Percentiles rank a stretch among this genome's conserved stretches.
Evolutionary conservation across 2,797 vertebrate species (phyloP).

Genomic region (Channallabes apus): DNA sequence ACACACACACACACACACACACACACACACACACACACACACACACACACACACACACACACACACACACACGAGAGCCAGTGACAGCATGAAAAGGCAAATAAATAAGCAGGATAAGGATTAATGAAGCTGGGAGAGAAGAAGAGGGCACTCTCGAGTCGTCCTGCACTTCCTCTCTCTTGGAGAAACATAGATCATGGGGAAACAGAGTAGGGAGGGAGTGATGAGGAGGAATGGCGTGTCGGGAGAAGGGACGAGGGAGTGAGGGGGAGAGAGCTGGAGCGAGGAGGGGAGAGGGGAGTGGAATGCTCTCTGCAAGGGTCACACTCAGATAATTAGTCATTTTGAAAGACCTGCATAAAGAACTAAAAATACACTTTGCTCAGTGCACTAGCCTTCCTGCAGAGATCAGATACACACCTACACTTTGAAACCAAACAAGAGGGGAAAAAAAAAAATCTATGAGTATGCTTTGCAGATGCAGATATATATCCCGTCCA

Average conservation of each 20-base stretch:
- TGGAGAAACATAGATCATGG: slow-evolving; percentile 48
- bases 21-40: slow-evolving; percentile 25
- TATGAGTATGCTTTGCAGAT: neutral
- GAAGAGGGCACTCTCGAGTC: slow-evolving; percentile 45
- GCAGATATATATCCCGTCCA: neutral
- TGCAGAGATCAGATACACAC: slow-evolving; percentile 36
- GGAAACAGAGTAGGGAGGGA: slow-evolving; percentile 32
- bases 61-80: slow-evolving; percentile 23
- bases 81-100: slow-evolving; percentile 45
- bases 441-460: neutral
- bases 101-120: slow-evolving; percentile 50
- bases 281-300: slow-evolving; percentile 3
- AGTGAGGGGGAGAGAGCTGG: neutral
- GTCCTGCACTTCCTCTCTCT: slow-evolving; percentile 31
- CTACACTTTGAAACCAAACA: neutral
- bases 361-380: slow-evolving; percentile 69
- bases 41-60: slow-evolving; percentile 37
- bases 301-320: slow-evolving; percentile 59
- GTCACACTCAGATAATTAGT: slow-evolving; percentile 71
- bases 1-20: slow-evolving; percentile 38
- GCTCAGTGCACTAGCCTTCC: slow-evolving; percentile 55
- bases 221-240: slow-evolving; percentile 22
- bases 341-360: slow-evolving; percentile 66
- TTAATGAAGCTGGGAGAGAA: slow-evolving; percentile 48
- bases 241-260: neutral